Evolutionary conservation across 1,140 invertebrate species (phyloP).

Genomic region (Lutraria rhynchaena): DNA sequence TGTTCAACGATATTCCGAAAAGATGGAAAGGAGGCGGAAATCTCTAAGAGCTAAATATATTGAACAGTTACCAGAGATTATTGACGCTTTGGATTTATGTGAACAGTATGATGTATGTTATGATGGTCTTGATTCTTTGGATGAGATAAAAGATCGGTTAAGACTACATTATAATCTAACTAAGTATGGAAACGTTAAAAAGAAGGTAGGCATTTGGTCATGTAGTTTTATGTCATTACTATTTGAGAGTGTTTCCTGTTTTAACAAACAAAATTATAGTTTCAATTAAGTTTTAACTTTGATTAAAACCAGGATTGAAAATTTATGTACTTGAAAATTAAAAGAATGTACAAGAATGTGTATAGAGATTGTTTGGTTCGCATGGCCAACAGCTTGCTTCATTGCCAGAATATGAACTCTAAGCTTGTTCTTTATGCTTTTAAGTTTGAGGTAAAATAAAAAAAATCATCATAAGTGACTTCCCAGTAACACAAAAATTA

Average conservation of each 20-base stretch:
- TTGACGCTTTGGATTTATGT: conserved; percentile 19
- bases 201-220: conserved; percentile 26
- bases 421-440: no score
- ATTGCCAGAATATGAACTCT: no score
- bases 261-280: no score
- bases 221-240: no score
- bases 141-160: conserved; percentile 24
- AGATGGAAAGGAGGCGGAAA: no score
- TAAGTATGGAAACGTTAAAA: conserved; percentile 12
- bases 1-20: no score
- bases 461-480: no score
- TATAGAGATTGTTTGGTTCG: no score
- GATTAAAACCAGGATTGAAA: not conserved
- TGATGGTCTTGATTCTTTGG: conserved; percentile 16
- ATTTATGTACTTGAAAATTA: not conserved
- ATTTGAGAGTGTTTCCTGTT: no score
- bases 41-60: conserved; percentile 14
- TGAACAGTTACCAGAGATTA: not conserved
- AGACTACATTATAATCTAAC: not conserved
- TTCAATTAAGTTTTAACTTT: not conserved
- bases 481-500: no score
- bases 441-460: no score
- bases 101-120: not conserved
- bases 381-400: no score
- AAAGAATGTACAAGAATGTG: not conserved